Evolutionary conservation across 1,140 invertebrate genomes (phyloP).

Genomic region (Drosophila varians): DNA sequence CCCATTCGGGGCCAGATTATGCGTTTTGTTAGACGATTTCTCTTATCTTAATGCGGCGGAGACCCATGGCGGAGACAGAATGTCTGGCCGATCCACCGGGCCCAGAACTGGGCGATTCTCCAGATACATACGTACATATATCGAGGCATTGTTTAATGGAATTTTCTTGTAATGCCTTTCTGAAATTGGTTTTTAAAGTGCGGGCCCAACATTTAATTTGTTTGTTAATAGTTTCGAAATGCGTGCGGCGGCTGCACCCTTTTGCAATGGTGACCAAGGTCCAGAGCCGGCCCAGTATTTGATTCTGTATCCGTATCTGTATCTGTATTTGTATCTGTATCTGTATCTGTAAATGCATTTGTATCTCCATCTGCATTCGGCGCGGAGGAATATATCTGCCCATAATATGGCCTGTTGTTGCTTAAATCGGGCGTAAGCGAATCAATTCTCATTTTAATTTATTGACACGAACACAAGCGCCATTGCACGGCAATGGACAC

Average conservation of each 20-base stretch:
- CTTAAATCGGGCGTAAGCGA: constrained; percentile 81
- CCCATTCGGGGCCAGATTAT: constrained; percentile 61
- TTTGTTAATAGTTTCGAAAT: constrained; percentile 82
- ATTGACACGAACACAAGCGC: constrained; percentile 74
- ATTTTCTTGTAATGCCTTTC: constrained; percentile 81
- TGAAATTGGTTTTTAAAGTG: constrained; percentile 82
- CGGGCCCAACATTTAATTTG: constrained; percentile 81
- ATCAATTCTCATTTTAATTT: constrained; percentile 82
- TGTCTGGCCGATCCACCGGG: constrained; percentile 53
- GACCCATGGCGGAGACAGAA: constrained; percentile 63
- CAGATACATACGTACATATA: constrained; percentile 7
- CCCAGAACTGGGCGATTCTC: constrained; percentile 18
- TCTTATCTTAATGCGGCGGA: constrained; percentile 82
- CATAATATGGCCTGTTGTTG: constrained; percentile 76
- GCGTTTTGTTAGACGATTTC: constrained; percentile 82
- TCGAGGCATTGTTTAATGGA: constrained; percentile 75
- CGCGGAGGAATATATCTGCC: constrained; percentile 61
- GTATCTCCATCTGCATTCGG: constrained; percentile 18
- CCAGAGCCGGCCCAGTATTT: too few species aligned
- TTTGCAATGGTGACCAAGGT: constrained; percentile 17
- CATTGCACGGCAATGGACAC: constrained; percentile 28
- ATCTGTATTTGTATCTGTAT: background rate
- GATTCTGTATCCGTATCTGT: constrained; percentile 12
- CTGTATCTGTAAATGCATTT: background rate
- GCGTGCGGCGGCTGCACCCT: constrained; percentile 45